Evolutionary conservation across 2,888 invertebrate genomes (phyloP).

Genomic region (Macaria liturata): DNA sequence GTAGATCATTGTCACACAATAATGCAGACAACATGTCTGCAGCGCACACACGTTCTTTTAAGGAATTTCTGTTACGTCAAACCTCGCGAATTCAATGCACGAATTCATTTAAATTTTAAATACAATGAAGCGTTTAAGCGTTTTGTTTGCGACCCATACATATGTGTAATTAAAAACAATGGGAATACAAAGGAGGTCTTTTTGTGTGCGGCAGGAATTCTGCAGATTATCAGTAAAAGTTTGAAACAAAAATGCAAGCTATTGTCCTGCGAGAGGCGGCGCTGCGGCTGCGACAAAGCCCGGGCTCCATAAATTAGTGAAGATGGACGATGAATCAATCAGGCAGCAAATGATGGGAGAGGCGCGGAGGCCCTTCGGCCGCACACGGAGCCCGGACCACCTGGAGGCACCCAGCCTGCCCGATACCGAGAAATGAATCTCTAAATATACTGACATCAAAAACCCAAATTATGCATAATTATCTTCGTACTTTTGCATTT

Average conservation of each 20-base stretch:
- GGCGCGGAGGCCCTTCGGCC: slow-evolving; percentile 46
- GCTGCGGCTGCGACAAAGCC: slow-evolving; percentile 60
- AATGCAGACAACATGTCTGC: slow-evolving; percentile 34
- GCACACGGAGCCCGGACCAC: slow-evolving; percentile 61
- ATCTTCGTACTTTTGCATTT: slow-evolving; percentile 12
- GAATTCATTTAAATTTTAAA: slow-evolving; percentile 44
- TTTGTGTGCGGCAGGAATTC: slow-evolving; percentile 43
- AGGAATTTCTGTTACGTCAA: slow-evolving; percentile 31
- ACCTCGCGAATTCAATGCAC: slow-evolving; percentile 39
- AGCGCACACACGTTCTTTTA: slow-evolving; percentile 20
- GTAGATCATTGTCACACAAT: slow-evolving; percentile 23
- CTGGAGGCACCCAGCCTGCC: slow-evolving; percentile 28
- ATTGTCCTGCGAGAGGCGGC: slow-evolving; percentile 63
- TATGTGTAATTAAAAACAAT: slow-evolving; percentile 47
- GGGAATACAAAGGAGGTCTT: slow-evolving; percentile 44
- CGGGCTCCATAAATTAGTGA: slow-evolving; percentile 70
- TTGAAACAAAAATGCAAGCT: slow-evolving; percentile 55
- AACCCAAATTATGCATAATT: slow-evolving; percentile 18
- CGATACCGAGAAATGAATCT: slow-evolving; percentile 23
- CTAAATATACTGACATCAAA: slow-evolving; percentile 16
- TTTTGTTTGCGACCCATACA: slow-evolving; percentile 40
- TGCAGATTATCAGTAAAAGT: slow-evolving; percentile 50
- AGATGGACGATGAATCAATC: slow-evolving; percentile 77
- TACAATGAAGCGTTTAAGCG: slow-evolving; percentile 44
- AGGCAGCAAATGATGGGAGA: slow-evolving; percentile 61